A percentile compares a stretch with the other conserved stretches of the same genome.
Conservation (phyloP, 2,113 vertebrate genomes). For the Octodon degus region DNA sequence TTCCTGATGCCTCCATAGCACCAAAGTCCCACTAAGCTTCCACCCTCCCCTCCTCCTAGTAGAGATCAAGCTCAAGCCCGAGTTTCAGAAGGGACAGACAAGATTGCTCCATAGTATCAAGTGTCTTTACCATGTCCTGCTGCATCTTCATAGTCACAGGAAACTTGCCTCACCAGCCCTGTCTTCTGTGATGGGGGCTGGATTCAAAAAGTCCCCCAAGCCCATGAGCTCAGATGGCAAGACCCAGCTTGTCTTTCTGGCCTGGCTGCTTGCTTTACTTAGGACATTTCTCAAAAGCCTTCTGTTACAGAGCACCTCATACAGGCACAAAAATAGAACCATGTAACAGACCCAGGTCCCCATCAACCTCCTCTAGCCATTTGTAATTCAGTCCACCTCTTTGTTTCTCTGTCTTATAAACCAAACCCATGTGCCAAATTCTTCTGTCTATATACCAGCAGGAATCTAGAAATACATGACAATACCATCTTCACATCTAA, state of each 20-base stretch:
- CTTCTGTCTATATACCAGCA: background rate
- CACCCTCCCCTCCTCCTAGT: background rate
- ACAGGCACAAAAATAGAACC: background rate
- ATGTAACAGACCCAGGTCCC: background rate
- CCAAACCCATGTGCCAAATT: background rate
- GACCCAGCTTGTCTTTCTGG: background rate
- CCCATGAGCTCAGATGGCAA: background rate
- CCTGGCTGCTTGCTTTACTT: background rate
- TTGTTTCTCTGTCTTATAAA: background rate
- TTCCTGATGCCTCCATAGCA: too few species aligned
- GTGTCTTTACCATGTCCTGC: rapidly evolving
- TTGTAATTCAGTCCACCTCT: background rate
- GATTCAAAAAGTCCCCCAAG: background rate
- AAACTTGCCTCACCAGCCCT: background rate
- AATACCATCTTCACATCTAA: background rate
- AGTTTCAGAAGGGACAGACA: background rate
- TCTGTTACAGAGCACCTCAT: background rate
- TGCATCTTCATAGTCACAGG: background rate
- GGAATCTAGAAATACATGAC: background rate
- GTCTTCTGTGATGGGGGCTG: background rate
- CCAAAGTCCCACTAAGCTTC: background rate
- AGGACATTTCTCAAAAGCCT: background rate
- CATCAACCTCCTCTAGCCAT: background rate
- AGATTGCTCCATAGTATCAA: background rate
- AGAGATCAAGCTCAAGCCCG: background rate